A percentile compares a stretch with the other conserved stretches of the same genome.
Evolutionary conservation across 2,113 vertebrate genomes (phyloP).

Genomic region (Oncorhynchus clarkii): DNA sequence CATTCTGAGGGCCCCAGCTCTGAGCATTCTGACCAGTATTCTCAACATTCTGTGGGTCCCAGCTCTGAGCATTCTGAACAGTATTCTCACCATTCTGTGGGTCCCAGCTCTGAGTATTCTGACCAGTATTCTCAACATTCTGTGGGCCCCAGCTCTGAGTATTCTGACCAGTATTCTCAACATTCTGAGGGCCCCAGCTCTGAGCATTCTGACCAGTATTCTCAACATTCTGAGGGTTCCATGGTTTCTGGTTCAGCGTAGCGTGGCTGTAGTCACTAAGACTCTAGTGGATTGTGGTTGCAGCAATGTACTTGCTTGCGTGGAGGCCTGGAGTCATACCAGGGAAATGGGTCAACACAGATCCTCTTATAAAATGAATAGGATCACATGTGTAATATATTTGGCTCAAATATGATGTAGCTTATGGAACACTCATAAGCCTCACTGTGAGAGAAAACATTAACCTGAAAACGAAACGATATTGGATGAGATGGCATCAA

Average conservation of each 20-base stretch:
- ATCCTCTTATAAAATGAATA: slow-evolving; percentile 46
- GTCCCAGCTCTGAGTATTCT: too few relatives aligned
- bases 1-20: too few relatives aligned
- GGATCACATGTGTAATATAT: neutral
- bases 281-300: neutral
- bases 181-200: too few relatives aligned
- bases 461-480: too few relatives aligned
- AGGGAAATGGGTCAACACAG: slow-evolving; percentile 34
- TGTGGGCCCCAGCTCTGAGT: neutral
- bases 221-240: neutral
- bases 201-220: too few relatives aligned
- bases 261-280: neutral
- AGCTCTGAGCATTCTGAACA: too few relatives aligned
- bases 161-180: too few relatives aligned
- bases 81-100: too few relatives aligned
- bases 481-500: too few relatives aligned
- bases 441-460: too few relatives aligned
- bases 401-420: slow-evolving; percentile 3
- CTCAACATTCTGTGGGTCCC: neutral
- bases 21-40: too few relatives aligned
- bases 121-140: too few relatives aligned
- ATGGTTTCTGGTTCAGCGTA: neutral
- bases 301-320: slow-evolving; percentile 13
- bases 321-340: neutral
- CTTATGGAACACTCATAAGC: neutral